A percentile compares a stretch with the other conserved stretches of the same genome.
Conservation (phyloP, 2,888 invertebrate species). For the Steinernema carpocapsae region DNA sequence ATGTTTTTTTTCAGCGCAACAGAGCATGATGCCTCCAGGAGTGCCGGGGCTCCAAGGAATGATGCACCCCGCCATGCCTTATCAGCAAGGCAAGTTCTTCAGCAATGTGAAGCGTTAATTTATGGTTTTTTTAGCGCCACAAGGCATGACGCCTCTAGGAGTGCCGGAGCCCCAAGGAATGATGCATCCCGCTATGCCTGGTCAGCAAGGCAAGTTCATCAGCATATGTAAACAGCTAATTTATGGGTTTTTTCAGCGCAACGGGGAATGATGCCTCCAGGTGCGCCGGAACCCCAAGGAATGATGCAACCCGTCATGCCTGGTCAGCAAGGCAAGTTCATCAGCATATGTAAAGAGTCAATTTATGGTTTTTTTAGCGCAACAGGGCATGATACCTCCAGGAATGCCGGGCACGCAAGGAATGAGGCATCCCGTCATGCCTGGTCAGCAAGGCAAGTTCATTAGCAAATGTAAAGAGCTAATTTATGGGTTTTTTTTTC, state of each 20-base stretch:
- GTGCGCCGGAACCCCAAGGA: background rate
- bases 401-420: background rate
- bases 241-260: no score
- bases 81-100: no score
- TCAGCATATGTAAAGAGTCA: no score
- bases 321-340: no score
- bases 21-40: background rate
- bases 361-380: background rate
- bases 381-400: background rate
- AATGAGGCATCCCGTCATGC: background rate
- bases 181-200: background rate
- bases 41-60: background rate
- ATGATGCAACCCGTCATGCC: no score
- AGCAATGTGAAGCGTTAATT: no score
- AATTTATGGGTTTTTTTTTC: background rate
- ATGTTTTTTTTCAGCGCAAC: background rate
- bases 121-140: background rate
- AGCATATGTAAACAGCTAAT: no score
- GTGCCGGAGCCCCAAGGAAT: background rate
- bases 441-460: no score
- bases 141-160: background rate
- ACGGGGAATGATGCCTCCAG: constrained; percentile 16
- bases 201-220: background rate
- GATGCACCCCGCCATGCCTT: background rate
- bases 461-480: background rate